Conservation (phyloP, 2,113 vertebrate genomes). For the Calidris pygmaea region DNA sequence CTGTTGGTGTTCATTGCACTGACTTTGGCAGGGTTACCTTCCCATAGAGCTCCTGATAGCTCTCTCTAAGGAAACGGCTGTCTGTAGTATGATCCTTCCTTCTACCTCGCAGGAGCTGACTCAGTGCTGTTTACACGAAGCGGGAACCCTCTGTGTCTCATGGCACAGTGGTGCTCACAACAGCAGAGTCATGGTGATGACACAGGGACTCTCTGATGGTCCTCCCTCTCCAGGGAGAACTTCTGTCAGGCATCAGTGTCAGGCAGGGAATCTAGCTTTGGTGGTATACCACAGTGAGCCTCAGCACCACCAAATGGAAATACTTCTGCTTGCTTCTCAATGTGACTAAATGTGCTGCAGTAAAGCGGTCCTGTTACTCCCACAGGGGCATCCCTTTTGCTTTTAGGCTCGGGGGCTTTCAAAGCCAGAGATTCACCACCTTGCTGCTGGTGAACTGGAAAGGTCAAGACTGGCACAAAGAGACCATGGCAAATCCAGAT, state of each 20-base stretch:
- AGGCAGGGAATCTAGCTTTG: neutral
- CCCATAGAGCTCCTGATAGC: neutral
- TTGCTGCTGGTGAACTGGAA: neutral
- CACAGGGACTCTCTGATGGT: neutral
- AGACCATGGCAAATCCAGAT: neutral
- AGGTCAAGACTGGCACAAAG: neutral
- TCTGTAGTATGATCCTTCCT: neutral
- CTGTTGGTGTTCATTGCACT: neutral
- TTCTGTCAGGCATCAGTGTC: neutral
- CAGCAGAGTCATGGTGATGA: neutral
- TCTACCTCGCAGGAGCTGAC: neutral
- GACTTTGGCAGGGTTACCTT: neutral
- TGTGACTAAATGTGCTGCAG: neutral
- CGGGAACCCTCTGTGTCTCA: neutral
- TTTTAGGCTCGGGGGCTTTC: neutral
- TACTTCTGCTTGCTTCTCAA: neutral
- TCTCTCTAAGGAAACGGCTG: neutral
- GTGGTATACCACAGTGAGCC: neutral
- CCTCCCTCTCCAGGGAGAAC: neutral
- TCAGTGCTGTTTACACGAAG: neutral
- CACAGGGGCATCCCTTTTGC: neutral
- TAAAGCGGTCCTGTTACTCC: neutral
- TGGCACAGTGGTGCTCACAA: neutral
- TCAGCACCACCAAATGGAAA: neutral
- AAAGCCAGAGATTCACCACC: neutral